These are phyloP conservation scores for Heteractis magnifica DNA, from an alignment of 92 coral and sea anemone species.

Conservation along the genomic window DNA sequence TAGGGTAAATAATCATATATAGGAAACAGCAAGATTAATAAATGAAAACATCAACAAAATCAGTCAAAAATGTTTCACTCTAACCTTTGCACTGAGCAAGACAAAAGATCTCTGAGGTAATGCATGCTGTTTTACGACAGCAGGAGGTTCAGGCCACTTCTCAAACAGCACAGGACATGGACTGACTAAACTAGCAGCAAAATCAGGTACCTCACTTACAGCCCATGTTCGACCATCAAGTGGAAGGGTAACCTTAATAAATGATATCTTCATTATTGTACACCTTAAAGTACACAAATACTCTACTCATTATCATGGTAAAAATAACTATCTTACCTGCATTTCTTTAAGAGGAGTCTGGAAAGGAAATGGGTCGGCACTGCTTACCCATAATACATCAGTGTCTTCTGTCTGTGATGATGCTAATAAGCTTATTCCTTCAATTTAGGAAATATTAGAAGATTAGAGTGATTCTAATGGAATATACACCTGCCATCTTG, in stretches of 20 bases:
- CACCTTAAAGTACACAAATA: neutral
- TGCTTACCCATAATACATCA: conserved; percentile 91
- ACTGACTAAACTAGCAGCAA: conserved; percentile 57
- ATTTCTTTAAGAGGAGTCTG: conserved; percentile 92
- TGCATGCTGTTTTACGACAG: conserved; percentile 91
- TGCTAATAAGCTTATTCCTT: conserved; percentile 75
- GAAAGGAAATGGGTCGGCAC: conserved; percentile 94
- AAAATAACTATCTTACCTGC: conserved; percentile 52
- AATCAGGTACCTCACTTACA: conserved; percentile 85
- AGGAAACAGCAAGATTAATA: neutral
- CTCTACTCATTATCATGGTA: too few species aligned
- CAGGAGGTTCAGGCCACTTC: conserved; percentile 96
- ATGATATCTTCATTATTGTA: neutral
- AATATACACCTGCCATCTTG: too few species aligned
- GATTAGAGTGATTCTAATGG: neutral
- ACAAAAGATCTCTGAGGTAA: conserved; percentile 87
- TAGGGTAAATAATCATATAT: too few species aligned
- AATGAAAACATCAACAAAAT: neutral
- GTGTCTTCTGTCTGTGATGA: conserved; percentile 84
- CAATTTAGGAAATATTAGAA: neutral
- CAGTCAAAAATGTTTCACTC: neutral
- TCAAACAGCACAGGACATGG: conserved; percentile 78
- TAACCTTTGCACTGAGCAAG: conserved; percentile 91
- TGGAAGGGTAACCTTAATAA: conserved; percentile 56
- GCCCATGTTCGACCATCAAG: conserved; percentile 98